Percentiles rank a stretch among this genome's conserved stretches.
phyloP scores from a whole-genome alignment of 2,113 vertebrate genomes.

The Platysternon megacephalum region DNA sequence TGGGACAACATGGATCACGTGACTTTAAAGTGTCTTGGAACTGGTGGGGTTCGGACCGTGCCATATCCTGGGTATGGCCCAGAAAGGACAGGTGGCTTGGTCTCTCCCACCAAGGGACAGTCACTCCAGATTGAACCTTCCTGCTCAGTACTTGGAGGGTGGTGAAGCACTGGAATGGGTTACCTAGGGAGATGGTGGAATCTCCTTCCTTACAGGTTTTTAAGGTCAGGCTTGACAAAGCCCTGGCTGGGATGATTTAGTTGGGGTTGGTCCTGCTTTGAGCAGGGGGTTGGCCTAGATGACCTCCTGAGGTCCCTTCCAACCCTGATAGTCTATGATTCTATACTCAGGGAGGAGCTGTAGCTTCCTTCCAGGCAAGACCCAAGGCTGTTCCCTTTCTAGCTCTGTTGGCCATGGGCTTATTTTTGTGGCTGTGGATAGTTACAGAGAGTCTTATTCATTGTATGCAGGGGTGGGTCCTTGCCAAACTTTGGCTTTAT shows the following conservation, averaged over 20 bases:
- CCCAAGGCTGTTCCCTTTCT: background rate
- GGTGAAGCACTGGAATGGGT: no score
- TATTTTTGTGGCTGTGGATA: background rate
- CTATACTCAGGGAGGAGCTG: background rate
- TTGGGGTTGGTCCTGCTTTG: no score
- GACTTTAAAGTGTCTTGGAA: background rate
- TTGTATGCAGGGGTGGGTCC: background rate
- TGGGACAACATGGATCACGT: background rate
- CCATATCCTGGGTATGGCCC: background rate
- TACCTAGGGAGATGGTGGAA: no score
- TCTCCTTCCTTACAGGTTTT: no score
- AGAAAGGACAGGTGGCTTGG: background rate
- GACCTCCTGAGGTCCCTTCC: no score
- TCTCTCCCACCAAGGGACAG: background rate
- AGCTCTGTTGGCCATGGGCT: background rate
- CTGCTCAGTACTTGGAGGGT: background rate
- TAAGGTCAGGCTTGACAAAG: no score
- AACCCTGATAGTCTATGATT: no score
- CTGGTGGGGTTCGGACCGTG: background rate
- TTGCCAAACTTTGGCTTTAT: background rate
- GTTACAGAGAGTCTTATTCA: background rate
- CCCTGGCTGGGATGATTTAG: no score
- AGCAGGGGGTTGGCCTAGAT: no score
- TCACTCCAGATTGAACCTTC: background rate
- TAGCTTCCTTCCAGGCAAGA: background rate